Conservation (phyloP, 2,888 invertebrate genomes). For the Elmis aenea region DNA sequence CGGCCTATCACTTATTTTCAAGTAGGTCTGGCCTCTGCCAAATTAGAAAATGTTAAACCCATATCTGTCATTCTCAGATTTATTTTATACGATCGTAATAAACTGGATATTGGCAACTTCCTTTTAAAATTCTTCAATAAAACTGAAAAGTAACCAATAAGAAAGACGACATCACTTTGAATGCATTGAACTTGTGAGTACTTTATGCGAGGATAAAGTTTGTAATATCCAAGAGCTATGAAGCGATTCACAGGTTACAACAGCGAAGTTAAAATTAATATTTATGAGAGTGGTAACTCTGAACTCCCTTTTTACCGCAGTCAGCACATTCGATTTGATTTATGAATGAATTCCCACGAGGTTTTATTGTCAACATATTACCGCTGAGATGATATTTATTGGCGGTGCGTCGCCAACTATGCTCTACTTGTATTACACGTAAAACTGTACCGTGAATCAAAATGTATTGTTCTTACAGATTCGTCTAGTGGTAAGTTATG, state of each 20-base stretch:
- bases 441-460: no score
- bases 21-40: no score
- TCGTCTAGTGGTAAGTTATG: no score
- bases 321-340: constrained; percentile 26
- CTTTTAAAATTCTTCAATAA: no score
- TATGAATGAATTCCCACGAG: constrained; percentile 27
- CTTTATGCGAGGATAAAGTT: constrained; percentile 14
- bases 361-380: constrained; percentile 33
- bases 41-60: no score
- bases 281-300: constrained; percentile 21
- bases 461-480: no score
- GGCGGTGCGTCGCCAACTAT: constrained; percentile 22
- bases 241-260: constrained; percentile 20
- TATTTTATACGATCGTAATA: no score
- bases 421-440: constrained; percentile 27
- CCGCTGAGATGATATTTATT: constrained; percentile 27
- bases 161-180: no score
- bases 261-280: constrained; percentile 20
- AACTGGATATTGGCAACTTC: no score
- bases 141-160: no score
- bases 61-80: no score
- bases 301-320: constrained; percentile 21
- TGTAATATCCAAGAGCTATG: constrained; percentile 16
- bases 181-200: constrained; percentile 9
- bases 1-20: no score